Base-by-base conservation (phyloP, 1,140 invertebrate genomes). In the Copidosoma floridanum region DNA sequence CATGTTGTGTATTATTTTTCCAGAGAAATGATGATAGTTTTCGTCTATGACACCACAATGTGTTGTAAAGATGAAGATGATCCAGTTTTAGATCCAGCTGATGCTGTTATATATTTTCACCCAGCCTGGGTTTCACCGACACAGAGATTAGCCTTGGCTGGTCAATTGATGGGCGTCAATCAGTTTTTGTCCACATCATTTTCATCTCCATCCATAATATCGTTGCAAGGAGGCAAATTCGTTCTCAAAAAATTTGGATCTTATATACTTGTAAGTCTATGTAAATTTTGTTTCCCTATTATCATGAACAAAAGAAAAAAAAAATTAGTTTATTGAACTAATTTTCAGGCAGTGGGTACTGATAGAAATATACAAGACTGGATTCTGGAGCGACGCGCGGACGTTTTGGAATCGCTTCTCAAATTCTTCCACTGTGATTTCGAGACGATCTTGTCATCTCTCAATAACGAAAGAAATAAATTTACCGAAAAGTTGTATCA, bases 21-120 rank as follows among this genome's bases (percentile, higher is more conserved):
- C 71, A 92, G 89, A 77, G 90, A 93, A 82, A 89, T 92, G 79
- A 88, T 91, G 83, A 92, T 94, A 78, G 87, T 93, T 57, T 93
- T 94, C 81, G 84, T 93, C 44, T 94, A 93, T 66, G 91, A 93
- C 79, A 89, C 86, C n/a, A 81, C 87, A 70, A 84, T 84, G 68
- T 88, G 90, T 72, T 82, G 85, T 66, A 82, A 84, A 35, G 91
- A 93, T 75, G 89, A 89, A 62, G 91, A 93, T 76, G 91, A 94
- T 79, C 90, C 90, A n/a, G n/a, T n/a, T n/a, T 91, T 93, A 76
- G 91, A 94, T 79, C 89, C 90, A n/a, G 86, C 88, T 50, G 85
- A 90, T 47, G 90, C 91, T 16, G 88, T 94, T 50, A 78, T 93
- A n/a, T 94, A 93, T 71, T 94, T 93, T 76, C 89, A 93, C 79